These are phyloP conservation scores for Amphiura filiformis DNA, from an alignment of 35 echinoderm and acorn worm species.

Conservation along the genomic window DNA sequence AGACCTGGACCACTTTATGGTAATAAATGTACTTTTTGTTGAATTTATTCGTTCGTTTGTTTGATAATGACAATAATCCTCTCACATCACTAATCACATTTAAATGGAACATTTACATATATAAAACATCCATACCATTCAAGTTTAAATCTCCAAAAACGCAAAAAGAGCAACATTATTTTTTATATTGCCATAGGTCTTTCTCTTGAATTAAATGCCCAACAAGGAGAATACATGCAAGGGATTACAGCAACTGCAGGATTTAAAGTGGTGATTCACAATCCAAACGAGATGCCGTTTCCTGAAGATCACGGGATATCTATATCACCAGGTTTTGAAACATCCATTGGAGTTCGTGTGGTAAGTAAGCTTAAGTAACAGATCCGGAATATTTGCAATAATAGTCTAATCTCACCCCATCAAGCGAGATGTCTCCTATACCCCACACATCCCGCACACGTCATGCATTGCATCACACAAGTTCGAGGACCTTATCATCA, in stretches of 20 bases:
- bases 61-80: not conserved
- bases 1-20: conserved; percentile 66
- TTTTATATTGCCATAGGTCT: conserved; percentile 65
- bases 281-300: conserved; percentile 60
- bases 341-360: conserved; percentile 56
- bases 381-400: no score
- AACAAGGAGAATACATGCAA: conserved; percentile 65
- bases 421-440: no score
- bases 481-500: no score
- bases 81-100: not conserved
- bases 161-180: not conserved
- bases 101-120: not conserved
- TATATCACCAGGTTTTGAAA: conserved; percentile 56
- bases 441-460: no score
- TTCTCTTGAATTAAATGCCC: conserved; percentile 51
- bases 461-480: no score
- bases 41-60: no score
- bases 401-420: no score
- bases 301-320: conserved; percentile 73
- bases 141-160: not conserved
- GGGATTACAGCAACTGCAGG: conserved; percentile 63
- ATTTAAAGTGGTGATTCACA: conserved; percentile 49
- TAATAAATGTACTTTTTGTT: no score
- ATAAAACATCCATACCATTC: not conserved
- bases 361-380: conserved; percentile 31